Evolutionary conservation across 2,888 invertebrate genomes (phyloP).

Genomic region (Scrobipalpa costella): DNA sequence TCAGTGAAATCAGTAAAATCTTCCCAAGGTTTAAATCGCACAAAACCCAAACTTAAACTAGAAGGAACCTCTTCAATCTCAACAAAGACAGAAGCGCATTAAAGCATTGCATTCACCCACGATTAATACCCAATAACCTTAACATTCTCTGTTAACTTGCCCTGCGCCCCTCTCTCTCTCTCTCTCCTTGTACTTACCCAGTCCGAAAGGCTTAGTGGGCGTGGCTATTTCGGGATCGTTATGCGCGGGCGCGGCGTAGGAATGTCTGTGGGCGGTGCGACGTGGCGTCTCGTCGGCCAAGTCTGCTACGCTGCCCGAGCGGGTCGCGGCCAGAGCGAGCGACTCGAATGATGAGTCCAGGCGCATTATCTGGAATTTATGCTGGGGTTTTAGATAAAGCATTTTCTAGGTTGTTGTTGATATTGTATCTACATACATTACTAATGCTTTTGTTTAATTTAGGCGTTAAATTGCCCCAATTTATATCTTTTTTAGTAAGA

Average conservation of each 20-base stretch:
- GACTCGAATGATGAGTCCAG: slow-evolving; percentile 91
- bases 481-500: no score
- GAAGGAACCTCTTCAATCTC: no score
- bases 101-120: not conserved
- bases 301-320: slow-evolving; percentile 93
- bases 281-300: slow-evolving; percentile 84
- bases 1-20: no score
- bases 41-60: no score
- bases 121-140: not conserved
- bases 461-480: no score
- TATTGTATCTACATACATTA: no score
- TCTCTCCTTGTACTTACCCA: slow-evolving; percentile 83
- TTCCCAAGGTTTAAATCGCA: no score
- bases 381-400: slow-evolving; percentile 1
- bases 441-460: no score
- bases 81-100: not conserved
- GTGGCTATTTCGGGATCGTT: slow-evolving; percentile 78
- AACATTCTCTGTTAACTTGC: slow-evolving; percentile 25
- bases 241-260: slow-evolving; percentile 79
- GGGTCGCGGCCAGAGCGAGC: slow-evolving; percentile 82
- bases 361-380: slow-evolving; percentile 85
- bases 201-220: slow-evolving; percentile 90
- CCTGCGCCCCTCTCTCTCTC: not conserved
- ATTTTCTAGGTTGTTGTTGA: not conserved
- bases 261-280: slow-evolving; percentile 69